Evolutionary conservation across 2,113 vertebrate genomes (phyloP), one percentile per base, ranked within the genome.

Genomic region (Pipa parva): DNA sequence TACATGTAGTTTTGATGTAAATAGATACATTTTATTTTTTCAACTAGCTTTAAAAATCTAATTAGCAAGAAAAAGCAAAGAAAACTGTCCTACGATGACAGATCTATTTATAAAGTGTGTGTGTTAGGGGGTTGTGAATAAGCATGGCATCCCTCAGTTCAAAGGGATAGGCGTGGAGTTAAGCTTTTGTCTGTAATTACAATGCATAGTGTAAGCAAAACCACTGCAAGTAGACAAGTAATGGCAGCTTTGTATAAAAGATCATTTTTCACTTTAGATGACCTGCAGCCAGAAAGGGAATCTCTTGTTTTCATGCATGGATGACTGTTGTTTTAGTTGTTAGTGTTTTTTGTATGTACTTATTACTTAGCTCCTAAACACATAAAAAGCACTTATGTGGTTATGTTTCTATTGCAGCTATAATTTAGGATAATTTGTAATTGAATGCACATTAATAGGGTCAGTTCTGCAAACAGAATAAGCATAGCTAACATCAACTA

Each of bases 81-180:
- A n/a, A 42, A 42, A 42, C 13, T 42, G 17, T 72, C 72, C 64
- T 59, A 67, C 72, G 71, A 42, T 50, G 48, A 56, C 50, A 27
- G 68, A 20, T 76, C 46, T 48, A 20, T 1, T 63, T 78, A 73
- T 67, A 69, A 77, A 74, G 66, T 10, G 60, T 59, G 62, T 0
- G 4, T 70, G 39, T 22, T 48, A 68, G 56, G 39, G 75, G 46
- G 28, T 29, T 18, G 20, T 5, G 31, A 21, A 52, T 42, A 49
- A 49, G 54, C 60, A 21, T 52, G 27, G 12, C 33, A 27, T 52
- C 63, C 42, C 11, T 46, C 18, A 56, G 33, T 62, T 76, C 66
- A 59, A 76, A 72, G 52, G 21, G 24, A 48, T 46, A 74, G 71
- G 66, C 58, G 61, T 59, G 74, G 65, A 71, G 18, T 12, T 31